Evolutionary conservation across 2,888 invertebrate species (phyloP), one percentile per base, ranked within the genome.

Genomic region (Heliconius cydno): DNA sequence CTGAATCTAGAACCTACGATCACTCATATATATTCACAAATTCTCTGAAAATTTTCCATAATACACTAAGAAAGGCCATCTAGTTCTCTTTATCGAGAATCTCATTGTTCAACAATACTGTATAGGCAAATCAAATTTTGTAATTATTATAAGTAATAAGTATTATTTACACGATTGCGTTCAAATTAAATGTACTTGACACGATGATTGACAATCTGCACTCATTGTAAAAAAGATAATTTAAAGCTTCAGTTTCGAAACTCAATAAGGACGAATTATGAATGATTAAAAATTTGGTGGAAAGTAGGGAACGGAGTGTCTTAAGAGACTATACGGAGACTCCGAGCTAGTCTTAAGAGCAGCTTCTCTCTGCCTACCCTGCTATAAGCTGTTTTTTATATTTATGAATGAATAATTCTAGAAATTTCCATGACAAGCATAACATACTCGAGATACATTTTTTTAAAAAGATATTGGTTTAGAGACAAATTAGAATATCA

Each of bases 1-100:
- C 65, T 15, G 65, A 65, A 63, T 75, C 74, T 75, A 75, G 10
- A 65, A 38, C n/a, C 74, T 75, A 63, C 74, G 60, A 41, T 65
- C 74, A 75, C 74, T 75, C 74, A 41, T 28, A 13, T 28, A 25
- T 74, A 19, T 25, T 28, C n/a, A 34, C 63, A 60, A 63, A 38
- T 38, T 63, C 15, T 38, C 28, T 52, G 10, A n/a, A 34, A 34
- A n/a, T 30, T 22, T 10, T 52, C 9, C n/a, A 73, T 41, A 66
- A 46, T 41, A n/a, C 46, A 30, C 38, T 75, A 75, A 28, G 12
- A 46, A 75, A 66, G 19, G n/a, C 22, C 12, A 34, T 25, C 60
- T 73, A 60, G 4, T 60, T 34, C 34, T 22, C 15, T 34, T 60
- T 9, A 60, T 34, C 1, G 13, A 10, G 10, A 72, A 25, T 25